A percentile compares a stretch with the other conserved stretches of the same genome.
These are phyloP conservation scores for Euwallacea fornicatus DNA, from an alignment of 1,140 invertebrate species.

Conservation along the genomic window DNA sequence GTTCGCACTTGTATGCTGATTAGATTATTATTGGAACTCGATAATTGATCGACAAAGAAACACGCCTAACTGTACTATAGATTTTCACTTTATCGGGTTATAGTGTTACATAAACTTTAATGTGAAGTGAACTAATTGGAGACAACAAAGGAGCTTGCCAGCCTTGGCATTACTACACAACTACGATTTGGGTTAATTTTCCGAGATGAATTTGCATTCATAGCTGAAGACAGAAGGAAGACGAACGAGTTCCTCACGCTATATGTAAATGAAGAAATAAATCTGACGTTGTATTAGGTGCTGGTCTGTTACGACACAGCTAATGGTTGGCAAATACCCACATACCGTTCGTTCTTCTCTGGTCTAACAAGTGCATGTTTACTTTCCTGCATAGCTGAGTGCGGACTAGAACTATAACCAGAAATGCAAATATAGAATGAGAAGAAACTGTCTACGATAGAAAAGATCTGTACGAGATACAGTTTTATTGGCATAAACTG, in stretches of 20 bases:
- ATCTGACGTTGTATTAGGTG: constrained; percentile 5
- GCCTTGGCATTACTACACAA: no score
- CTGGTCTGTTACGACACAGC: constrained; percentile 37
- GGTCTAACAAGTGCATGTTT: constrained; percentile 35
- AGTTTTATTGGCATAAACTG: no score
- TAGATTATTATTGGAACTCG: constrained; percentile 22
- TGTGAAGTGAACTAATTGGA: neutral
- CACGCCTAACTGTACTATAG: constrained; percentile 26
- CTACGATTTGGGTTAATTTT: no score
- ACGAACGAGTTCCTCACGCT: no score
- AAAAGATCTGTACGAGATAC: no score
- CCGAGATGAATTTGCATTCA: no score
- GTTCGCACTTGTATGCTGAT: constrained; percentile 19
- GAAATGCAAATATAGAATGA: constrained; percentile 16
- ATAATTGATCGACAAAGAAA: constrained; percentile 25
- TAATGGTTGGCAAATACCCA: constrained; percentile 39
- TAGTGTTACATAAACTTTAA: constrained; percentile 16
- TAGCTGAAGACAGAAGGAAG: no score
- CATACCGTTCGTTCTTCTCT: constrained; percentile 39
- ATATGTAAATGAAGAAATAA: no score
- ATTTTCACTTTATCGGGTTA: constrained; percentile 25
- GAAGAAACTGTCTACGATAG: no score
- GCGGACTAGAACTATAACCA: constrained; percentile 14
- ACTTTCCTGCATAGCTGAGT: constrained; percentile 31
- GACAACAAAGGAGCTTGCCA: neutral